Conservation (phyloP, 2,888 invertebrate genomes). For the Sepiola atlantica region DNA sequence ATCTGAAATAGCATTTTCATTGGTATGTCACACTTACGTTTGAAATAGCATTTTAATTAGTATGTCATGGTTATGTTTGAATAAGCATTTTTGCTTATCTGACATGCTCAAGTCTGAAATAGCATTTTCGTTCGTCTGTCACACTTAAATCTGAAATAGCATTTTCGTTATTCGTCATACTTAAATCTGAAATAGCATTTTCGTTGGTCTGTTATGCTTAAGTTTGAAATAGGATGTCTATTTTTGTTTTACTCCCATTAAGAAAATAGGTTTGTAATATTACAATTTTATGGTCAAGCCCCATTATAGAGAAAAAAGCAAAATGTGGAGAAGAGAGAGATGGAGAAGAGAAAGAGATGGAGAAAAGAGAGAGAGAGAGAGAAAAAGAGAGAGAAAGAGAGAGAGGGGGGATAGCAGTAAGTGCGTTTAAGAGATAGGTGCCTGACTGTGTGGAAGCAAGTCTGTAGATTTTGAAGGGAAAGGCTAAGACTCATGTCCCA, state of each 20-base stretch:
- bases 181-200: too few species aligned
- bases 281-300: not conserved
- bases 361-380: not conserved
- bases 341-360: not conserved
- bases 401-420: not conserved
- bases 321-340: not conserved
- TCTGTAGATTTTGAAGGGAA: not conserved
- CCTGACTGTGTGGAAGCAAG: not conserved
- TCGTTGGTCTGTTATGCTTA: too few species aligned
- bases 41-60: too few species aligned
- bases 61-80: too few species aligned
- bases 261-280: slow-evolving; percentile 32
- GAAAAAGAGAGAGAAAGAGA: not conserved
- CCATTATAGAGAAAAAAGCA: not conserved
- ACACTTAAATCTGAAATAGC: too few species aligned
- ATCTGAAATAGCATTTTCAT: too few species aligned
- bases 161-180: too few species aligned
- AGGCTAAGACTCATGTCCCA: not conserved
- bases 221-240: too few species aligned
- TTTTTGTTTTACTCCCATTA: not conserved
- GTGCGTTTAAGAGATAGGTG: slow-evolving; percentile 18
- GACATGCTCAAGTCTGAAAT: too few species aligned
- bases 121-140: too few species aligned
- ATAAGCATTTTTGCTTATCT: too few species aligned
- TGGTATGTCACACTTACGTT: too few species aligned